Evolutionary conservation across 1,140 invertebrate genomes (phyloP).

Genomic region (Chironomus tepperi): DNA sequence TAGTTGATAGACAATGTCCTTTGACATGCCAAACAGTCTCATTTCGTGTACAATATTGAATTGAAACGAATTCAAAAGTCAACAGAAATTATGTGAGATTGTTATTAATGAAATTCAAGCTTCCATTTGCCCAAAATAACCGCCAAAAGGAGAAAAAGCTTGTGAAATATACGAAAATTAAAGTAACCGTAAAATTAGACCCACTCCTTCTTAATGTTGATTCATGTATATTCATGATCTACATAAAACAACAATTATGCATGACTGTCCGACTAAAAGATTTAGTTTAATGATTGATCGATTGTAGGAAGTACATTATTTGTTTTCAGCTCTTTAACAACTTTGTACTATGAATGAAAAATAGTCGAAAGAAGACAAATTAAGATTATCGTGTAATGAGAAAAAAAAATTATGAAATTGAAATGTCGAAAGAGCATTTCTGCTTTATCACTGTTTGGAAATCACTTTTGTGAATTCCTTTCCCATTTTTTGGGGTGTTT

Average conservation of each 20-base stretch:
- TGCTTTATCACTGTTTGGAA: not conserved
- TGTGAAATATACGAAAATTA: no score
- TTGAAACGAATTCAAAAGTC: no score
- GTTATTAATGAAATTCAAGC: no score
- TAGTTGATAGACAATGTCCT: no score
- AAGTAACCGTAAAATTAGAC: no score
- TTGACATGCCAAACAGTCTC: no score
- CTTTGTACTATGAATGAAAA: not conserved
- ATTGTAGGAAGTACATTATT: not conserved
- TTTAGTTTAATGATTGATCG: not conserved
- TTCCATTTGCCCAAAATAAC: no score
- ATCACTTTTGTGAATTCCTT: not conserved
- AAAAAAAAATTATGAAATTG: not conserved
- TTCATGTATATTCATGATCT: no score
- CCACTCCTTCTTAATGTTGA: no score
- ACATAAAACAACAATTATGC: not conserved
- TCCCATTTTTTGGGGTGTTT: not conserved
- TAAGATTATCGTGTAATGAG: not conserved
- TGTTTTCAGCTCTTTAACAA: not conserved
- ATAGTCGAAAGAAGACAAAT: not conserved
- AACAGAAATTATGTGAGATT: no score
- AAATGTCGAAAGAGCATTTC: constrained; percentile 2
- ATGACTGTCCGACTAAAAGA: not conserved
- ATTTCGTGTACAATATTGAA: no score
- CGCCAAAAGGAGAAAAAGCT: no score